Conservation (phyloP, 2,113 vertebrate species). For the Turdus rufiventris region DNA sequence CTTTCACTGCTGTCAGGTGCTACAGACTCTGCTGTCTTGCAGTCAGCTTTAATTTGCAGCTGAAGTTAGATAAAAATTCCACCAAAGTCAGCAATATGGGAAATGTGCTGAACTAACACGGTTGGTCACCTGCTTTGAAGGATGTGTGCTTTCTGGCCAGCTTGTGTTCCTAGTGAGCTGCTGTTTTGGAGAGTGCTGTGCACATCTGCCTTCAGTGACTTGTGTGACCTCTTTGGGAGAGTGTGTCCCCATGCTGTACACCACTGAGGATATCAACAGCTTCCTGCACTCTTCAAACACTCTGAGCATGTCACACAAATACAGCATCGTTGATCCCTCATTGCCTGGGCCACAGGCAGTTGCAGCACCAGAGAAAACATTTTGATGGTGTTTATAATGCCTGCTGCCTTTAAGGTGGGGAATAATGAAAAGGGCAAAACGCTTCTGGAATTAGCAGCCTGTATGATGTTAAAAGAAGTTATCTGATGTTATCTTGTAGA, state of each 20-base stretch:
- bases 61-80: not conserved
- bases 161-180: not conserved
- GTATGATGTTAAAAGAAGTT: not conserved
- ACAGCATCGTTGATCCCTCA: accelerated
- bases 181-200: not conserved
- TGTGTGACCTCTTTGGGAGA: not conserved
- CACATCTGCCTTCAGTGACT: not conserved
- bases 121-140: not conserved
- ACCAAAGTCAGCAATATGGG: not conserved
- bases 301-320: not conserved
- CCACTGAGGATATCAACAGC: too few relatives aligned
- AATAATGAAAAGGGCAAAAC: not conserved
- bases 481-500: not conserved
- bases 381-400: not conserved
- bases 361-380: not conserved
- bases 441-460: not conserved
- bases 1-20: not conserved
- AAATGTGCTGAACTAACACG: not conserved
- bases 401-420: not conserved
- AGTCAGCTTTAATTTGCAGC: not conserved
- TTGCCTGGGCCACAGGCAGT: not conserved
- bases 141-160: not conserved
- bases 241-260: accelerated
- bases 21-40: not conserved
- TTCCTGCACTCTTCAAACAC: not conserved